phyloP scores from a whole-genome alignment of 2,113 vertebrate species.

The Eidolon helvum region DNA sequence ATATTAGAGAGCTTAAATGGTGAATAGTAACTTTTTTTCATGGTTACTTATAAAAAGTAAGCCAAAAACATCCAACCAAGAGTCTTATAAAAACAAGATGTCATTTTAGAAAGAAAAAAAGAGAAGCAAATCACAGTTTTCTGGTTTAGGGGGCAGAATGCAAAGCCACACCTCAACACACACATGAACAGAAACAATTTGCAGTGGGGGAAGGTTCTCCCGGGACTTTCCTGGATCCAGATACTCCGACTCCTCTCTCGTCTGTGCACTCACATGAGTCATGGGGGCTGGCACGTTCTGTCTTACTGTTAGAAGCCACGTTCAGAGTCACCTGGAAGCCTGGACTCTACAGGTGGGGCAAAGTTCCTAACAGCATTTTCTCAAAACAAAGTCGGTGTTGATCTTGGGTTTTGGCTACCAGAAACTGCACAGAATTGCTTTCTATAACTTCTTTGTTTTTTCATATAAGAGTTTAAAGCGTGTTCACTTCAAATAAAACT shows the following conservation, averaged over 20 bases:
- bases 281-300: neutral
- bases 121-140: neutral
- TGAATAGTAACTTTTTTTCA: neutral
- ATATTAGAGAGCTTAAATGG: neutral
- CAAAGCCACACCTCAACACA: neutral
- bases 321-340: neutral
- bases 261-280: rapidly evolving
- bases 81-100: neutral
- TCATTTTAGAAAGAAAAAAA: neutral
- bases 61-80: neutral
- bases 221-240: neutral
- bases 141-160: neutral
- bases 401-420: neutral
- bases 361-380: neutral
- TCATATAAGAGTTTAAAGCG: neutral
- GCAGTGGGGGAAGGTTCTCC: neutral
- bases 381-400: neutral
- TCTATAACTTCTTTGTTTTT: neutral
- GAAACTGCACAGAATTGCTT: neutral
- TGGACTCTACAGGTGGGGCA: neutral
- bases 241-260: neutral
- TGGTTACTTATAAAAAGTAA: neutral
- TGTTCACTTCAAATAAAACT: neutral
- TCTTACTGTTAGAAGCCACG: neutral
- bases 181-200: neutral